A percentile compares a stretch with the other conserved stretches of the same genome.
Conservation (phyloP, 2,797 vertebrate species). For the Enteromius paludinosus region DNA sequence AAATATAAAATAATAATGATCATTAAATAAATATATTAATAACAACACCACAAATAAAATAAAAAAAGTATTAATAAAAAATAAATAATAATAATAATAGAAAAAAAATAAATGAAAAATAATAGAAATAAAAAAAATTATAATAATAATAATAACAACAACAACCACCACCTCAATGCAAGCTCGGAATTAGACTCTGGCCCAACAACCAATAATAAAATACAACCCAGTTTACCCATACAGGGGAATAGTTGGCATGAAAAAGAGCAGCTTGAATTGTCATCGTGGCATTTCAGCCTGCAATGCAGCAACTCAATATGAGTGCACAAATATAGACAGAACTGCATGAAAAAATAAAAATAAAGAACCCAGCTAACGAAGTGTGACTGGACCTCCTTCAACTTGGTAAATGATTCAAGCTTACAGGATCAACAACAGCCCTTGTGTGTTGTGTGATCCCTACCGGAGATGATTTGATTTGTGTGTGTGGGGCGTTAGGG, state of each 20-base stretch:
- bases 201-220: constrained; percentile 71
- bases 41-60: constrained; percentile 38
- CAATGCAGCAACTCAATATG: constrained; percentile 64
- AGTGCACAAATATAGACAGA: constrained; percentile 65
- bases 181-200: constrained; percentile 69
- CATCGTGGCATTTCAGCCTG: constrained; percentile 69
- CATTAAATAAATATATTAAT: not conserved
- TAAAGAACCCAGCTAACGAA: constrained; percentile 34
- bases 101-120: constrained; percentile 2
- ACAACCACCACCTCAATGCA: not conserved
- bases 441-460: constrained; percentile 57
- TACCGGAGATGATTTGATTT: constrained; percentile 56
- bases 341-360: constrained; percentile 59
- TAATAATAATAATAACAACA: not conserved
- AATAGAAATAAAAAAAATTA: no score
- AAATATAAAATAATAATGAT: constrained; percentile 54
- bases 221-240: constrained; percentile 71
- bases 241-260: constrained; percentile 51
- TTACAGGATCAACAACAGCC: constrained; percentile 63
- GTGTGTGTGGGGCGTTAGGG: constrained; percentile 41
- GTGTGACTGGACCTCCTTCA: constrained; percentile 58
- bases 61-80: constrained; percentile 32
- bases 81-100: no score
- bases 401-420: constrained; percentile 64
- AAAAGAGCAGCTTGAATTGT: constrained; percentile 60